Evolutionary conservation across 2,113 vertebrate genomes (phyloP).

Genomic region (Phodopus roborovskii): DNA sequence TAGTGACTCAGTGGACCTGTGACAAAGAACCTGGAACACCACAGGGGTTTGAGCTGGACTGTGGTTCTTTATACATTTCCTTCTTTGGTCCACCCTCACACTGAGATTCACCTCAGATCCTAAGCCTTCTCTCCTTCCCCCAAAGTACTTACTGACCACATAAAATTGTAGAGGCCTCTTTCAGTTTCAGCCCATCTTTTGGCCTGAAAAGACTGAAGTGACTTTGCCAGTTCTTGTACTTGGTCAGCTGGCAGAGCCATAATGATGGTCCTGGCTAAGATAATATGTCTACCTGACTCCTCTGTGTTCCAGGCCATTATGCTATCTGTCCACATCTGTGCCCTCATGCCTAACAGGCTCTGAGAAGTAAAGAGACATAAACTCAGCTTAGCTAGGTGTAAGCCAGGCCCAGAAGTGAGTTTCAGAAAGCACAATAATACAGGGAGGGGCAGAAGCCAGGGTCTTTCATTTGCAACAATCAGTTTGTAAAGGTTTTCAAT

Average conservation of each 20-base stretch:
- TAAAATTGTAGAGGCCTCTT: neutral
- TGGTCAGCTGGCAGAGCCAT: neutral
- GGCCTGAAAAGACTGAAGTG: neutral
- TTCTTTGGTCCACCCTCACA: neutral
- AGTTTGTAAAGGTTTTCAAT: neutral
- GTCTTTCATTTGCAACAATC: neutral
- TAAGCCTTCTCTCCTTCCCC: neutral
- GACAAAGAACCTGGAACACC: conserved; percentile 87
- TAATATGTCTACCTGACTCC: no score
- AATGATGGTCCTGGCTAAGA: neutral
- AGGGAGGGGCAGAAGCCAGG: neutral
- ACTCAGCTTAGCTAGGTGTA: neutral
- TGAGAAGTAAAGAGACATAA: neutral
- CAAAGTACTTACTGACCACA: neutral
- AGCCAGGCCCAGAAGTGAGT: neutral
- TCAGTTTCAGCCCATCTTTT: neutral
- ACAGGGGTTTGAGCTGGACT: neutral
- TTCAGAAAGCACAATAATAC: neutral
- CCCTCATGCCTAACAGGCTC: neutral
- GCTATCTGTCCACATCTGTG: neutral
- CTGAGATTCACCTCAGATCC: neutral
- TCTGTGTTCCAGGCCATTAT: neutral
- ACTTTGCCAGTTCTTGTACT: neutral
- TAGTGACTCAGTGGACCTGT: conserved; percentile 93
- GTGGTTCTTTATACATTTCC: neutral